Base-by-base conservation (phyloP, 2,888 invertebrate genomes). In the Branchipolynoe longqiensis region DNA sequence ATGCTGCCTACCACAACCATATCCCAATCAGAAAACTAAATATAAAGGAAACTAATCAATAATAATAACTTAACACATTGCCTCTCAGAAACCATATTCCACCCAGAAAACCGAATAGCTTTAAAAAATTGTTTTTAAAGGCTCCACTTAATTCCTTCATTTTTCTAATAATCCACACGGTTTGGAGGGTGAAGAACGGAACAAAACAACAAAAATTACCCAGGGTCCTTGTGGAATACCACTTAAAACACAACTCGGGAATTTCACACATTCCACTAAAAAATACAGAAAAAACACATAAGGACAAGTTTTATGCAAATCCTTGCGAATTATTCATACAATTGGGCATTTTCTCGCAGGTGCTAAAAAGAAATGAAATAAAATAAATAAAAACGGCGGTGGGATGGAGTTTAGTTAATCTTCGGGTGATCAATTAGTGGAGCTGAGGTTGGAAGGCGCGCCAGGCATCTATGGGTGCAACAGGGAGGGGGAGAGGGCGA, bases 271-370 rank as follows among this genome's bases (percentile, higher is more conserved):
- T 8, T 48, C 48, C 48, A 18, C 8, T 48, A 12, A 48, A n/a
- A 48, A 48, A n/a, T n/a, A n/a, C n/a, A n/a, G n/a, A n/a, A n/a
- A n/a, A n/a, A n/a, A n/a, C n/a, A n/a, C n/a, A n/a, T n/a, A n/a
- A n/a, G n/a, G n/a, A n/a, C n/a, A 58, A 58, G 22, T n/a, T 14
- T 28, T 69, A 69, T 69, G 69, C 69, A 69, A 69, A 69, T 69
- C 6, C 69, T 4, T 14, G 12, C 36, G 69, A 69, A 69, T 69
- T 69, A 69, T 69, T 69, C 69, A 69, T 69, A 69, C 69, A 69
- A 69, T 69, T 69, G 33, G 36, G 36, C 14, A 22, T 69, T 69
- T 69, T 69, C 69, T 69, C 38, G 14, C 36, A 69, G 69, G 69
- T 69, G 38, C 62, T 12, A 69, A 69, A 69, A 69, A 33, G 1